Percentiles rank a stretch among this genome's conserved stretches.
Evolutionary conservation across 1,140 invertebrate genomes (phyloP).

Genomic region (Nylanderia fulva): DNA sequence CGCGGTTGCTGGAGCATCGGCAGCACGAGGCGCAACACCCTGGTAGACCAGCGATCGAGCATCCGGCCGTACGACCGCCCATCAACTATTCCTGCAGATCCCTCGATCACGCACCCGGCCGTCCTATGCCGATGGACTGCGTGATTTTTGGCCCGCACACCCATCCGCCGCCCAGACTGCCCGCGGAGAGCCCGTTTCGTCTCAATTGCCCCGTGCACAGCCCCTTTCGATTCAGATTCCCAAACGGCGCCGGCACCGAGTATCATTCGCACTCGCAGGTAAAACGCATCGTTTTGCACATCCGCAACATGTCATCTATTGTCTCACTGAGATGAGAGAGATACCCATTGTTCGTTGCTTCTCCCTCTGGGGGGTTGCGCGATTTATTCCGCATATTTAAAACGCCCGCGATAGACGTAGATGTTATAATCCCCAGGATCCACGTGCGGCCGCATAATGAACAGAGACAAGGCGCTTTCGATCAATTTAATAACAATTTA

Average conservation of each 20-base stretch:
- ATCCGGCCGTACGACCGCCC: constrained; percentile 69
- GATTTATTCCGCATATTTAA: constrained; percentile 43
- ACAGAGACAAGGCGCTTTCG: constrained; percentile 3
- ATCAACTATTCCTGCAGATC: constrained; percentile 84
- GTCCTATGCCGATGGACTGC: constrained; percentile 82
- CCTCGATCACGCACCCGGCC: constrained; percentile 80
- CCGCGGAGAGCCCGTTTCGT: constrained; percentile 80
- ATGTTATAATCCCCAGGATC: constrained; percentile 28
- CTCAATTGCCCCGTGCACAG: constrained; percentile 89
- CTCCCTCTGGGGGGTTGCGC: background rate
- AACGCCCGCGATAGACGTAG: constrained; percentile 27
- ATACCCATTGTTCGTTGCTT: constrained; percentile 42
- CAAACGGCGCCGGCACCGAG: constrained; percentile 86
- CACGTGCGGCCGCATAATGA: constrained; percentile 32
- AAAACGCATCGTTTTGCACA: constrained; percentile 57
- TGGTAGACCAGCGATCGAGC: constrained; percentile 74
- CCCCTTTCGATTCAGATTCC: constrained; percentile 88
- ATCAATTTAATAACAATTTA: constrained; percentile 13
- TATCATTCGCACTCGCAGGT: constrained; percentile 86
- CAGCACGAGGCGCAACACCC: constrained; percentile 74
- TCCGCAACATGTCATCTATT: constrained; percentile 3
- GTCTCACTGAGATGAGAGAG: constrained; percentile 24
- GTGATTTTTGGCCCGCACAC: constrained; percentile 83
- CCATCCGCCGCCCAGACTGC: constrained; percentile 78
- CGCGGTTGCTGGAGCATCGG: constrained; percentile 79